Evolutionary conservation across 2,888 invertebrate species (phyloP).

Genomic region (Hofmannophila pseudospretella): DNA sequence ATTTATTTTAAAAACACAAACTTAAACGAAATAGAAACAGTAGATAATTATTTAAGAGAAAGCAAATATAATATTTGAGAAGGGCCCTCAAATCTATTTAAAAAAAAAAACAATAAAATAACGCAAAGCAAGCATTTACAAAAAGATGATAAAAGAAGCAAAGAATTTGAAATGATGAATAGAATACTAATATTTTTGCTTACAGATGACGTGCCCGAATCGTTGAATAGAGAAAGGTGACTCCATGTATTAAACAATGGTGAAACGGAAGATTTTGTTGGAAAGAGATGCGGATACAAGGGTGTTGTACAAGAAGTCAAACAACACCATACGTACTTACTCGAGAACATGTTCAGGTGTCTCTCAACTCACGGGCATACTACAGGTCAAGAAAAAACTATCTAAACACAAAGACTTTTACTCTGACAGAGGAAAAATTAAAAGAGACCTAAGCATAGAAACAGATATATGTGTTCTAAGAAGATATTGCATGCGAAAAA

Average conservation of each 20-base stretch:
- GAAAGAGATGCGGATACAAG: constrained; percentile 30
- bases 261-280: constrained; percentile 24
- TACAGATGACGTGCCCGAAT: constrained; percentile 41
- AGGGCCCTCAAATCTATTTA: no score
- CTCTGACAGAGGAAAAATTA: constrained; percentile 32
- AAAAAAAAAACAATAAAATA: no score
- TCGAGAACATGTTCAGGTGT: constrained; percentile 44
- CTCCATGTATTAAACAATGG: constrained; percentile 30
- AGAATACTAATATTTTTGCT: constrained; percentile 60
- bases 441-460: constrained; percentile 57
- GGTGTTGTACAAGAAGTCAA: constrained; percentile 50
- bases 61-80: no score
- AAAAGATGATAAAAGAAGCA: background rate
- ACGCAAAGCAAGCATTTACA: no score
- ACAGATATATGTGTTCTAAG: constrained; percentile 55
- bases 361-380: constrained; percentile 35
- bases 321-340: constrained; percentile 25
- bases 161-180: constrained; percentile 36
- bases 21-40: no score
- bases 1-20: no score
- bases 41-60: no score
- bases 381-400: constrained; percentile 32
- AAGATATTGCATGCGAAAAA: constrained; percentile 41
- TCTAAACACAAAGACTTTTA: constrained; percentile 29
- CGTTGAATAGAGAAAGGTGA: constrained; percentile 13